Base-by-base conservation (phyloP, 1,140 invertebrate species). In the Meloidogyne chitwoodi region DNA sequence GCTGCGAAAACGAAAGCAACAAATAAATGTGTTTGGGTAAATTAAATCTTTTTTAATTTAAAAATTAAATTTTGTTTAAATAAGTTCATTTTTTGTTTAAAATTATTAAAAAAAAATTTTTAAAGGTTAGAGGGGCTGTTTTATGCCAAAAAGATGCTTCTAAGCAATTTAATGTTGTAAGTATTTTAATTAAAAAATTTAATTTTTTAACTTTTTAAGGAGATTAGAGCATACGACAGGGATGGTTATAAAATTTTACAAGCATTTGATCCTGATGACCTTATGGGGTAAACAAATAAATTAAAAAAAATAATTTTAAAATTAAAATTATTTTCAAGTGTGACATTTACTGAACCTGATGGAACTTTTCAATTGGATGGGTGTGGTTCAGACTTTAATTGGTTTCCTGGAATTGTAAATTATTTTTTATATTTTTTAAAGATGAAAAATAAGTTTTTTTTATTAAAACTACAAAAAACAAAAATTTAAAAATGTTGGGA, bases 291-390 rank as follows among this genome's bases (percentile, higher is more conserved):
- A 48, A 31, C 26, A 31, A 63, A 27, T 16, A n/a, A n/a, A 27
- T 27, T 22, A n/a, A 41, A 27, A 14, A 2, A 44, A 16, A 14
- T 14, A 19, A 48, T 19, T 10, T 72, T 22, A 68, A 56, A 38
- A 38, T 38, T 38, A 2, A 38, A 38, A 38, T 12, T 34, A 24
- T 41, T 24, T 6, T 31, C 74, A 34, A 85, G 83, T 24, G 84
- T 85, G 0, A 81, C 83, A 3, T 85, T 85, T 61, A 81, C 83
- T 3, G 82, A 85, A 69, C 79, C 79, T 44, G 84, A 85, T 34
- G 83, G 83, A 26, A 74, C 83, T 12, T 85, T 85, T 73, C 78
- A 83, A 66, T 67, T 85, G 27, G 83, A 85, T 61, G 83, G 83
- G 16, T 85, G 83, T 68, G 83, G 83, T 27, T 77, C 82, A 38